Percentiles rank a stretch among this genome's conserved stretches.
Evolutionary conservation across 2,797 vertebrate genomes (phyloP).

Genomic region (Glyptemys insculpta): DNA sequence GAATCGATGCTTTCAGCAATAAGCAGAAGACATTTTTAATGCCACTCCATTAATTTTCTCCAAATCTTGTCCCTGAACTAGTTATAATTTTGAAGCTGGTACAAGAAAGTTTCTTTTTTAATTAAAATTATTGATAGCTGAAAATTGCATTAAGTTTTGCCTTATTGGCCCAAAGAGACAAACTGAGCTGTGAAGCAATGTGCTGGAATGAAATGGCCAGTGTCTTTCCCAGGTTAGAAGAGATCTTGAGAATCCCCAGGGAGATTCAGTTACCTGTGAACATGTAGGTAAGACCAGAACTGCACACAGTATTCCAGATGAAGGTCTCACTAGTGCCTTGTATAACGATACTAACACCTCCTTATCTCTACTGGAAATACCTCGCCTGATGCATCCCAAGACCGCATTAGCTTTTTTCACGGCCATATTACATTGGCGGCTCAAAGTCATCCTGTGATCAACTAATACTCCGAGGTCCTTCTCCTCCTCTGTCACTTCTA

Average conservation of each 20-base stretch:
- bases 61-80: neutral
- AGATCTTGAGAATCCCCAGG: neutral
- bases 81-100: neutral
- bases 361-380: too few species aligned
- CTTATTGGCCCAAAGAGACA: neutral
- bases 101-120: neutral
- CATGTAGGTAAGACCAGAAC: neutral
- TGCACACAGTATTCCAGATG: too few species aligned
- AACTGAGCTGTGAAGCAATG: neutral
- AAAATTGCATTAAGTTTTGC: neutral
- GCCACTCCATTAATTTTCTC: neutral
- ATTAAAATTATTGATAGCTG: neutral
- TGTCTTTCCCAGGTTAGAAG: neutral
- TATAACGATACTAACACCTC: too few species aligned
- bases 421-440: too few species aligned
- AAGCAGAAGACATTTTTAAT: neutral
- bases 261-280: neutral
- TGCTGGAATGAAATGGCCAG: neutral
- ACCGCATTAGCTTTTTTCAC: too few species aligned
- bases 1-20: neutral
- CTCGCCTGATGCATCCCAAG: too few species aligned
- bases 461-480: too few species aligned
- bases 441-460: too few species aligned
- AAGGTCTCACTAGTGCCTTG: too few species aligned
- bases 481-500: too few species aligned